Evolutionary conservation across 2,888 invertebrate species (phyloP), one percentile per base, ranked within the genome.

Genomic region (Pseudanteris insignis): DNA sequence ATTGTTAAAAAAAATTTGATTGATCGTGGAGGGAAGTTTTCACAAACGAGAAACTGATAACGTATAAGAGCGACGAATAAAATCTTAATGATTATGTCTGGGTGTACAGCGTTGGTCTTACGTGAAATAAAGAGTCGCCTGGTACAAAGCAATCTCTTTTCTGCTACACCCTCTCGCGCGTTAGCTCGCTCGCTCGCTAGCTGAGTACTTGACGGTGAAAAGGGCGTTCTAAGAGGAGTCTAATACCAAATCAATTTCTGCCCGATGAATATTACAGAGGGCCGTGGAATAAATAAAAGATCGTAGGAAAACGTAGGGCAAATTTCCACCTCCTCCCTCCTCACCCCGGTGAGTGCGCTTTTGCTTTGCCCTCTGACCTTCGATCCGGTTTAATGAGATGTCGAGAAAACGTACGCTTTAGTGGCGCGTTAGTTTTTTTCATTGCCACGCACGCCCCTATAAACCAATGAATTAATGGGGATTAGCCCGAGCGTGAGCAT

Each of bases 201-300:
- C 54, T 48, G 18, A 18, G 48, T 26, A 58, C 50, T 48, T 50
- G 28, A 57, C 40, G 43, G 44, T 51, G 60, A 63, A 63, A 63
- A 57, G 65, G 67, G 60, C 61, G 65, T 63, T 69, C 67, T 62
- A 65, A 70, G 69, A 65, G 66, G 67, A 70, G 67, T 73, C 72
- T 76, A 76, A 77, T 75, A 75, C 72, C 69, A 65, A 76, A 78
- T 78, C 77, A 75, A 78, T 77, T 78, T 76, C 73, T 72, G 59
- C 62, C 55, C 69, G 73, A 77, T 77, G 77, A 77, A 78, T 78
- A 78, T 78, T 77, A 72, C 74, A 78, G 69, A 66, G 67, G 65
- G 63, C 53, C 65, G 64, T 70, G 67, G 69, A 73, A 76, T 76
- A 76, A 76, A 76, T 76, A 75, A 76, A 71, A 69, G 67, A 72